Conservation (phyloP, 2,888 invertebrate species). For the Helicoverpa assulta region DNA sequence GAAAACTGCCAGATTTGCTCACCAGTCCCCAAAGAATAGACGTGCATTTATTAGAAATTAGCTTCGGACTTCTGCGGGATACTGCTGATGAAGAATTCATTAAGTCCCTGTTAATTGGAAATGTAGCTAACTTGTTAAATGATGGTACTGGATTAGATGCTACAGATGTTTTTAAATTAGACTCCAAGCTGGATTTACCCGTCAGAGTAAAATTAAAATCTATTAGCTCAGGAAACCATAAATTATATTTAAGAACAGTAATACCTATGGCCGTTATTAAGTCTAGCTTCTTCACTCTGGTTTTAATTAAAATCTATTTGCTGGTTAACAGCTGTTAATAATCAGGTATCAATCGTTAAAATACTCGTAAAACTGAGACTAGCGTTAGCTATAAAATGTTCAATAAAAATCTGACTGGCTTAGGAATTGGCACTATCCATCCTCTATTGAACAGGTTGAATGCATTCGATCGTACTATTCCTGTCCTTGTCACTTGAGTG, state of each 20-base stretch:
- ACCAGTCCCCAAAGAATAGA: slow-evolving; percentile 26
- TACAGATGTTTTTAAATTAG: not conserved
- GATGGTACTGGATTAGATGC: slow-evolving; percentile 16
- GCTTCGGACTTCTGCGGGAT: slow-evolving; percentile 20
- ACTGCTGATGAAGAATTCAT: slow-evolving; percentile 57
- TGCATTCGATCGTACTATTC: slow-evolving; percentile 61
- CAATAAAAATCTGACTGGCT: slow-evolving; percentile 44
- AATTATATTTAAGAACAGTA: too few relatives aligned
- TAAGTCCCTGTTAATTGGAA: slow-evolving; percentile 33
- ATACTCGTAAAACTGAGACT: slow-evolving; percentile 12
- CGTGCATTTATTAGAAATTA: slow-evolving; percentile 54
- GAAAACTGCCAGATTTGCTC: slow-evolving; percentile 42
- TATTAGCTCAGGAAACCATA: not conserved
- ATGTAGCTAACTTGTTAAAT: slow-evolving; percentile 33
- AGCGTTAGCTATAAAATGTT: slow-evolving; percentile 31
- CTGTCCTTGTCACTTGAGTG: slow-evolving; percentile 60
- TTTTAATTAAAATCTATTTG: slow-evolving; percentile 10
- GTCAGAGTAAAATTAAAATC: not conserved
- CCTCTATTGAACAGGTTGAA: slow-evolving; percentile 51
- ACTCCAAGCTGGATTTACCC: not conserved
- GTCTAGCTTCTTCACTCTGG: not conserved
- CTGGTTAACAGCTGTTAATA: slow-evolving; percentile 12
- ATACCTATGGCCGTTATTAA: not conserved
- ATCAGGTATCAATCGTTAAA: slow-evolving; percentile 11
- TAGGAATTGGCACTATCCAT: slow-evolving; percentile 25